phyloP scores from a whole-genome alignment of 2,113 vertebrate species.

The Phrynocephalus versicolor region DNA sequence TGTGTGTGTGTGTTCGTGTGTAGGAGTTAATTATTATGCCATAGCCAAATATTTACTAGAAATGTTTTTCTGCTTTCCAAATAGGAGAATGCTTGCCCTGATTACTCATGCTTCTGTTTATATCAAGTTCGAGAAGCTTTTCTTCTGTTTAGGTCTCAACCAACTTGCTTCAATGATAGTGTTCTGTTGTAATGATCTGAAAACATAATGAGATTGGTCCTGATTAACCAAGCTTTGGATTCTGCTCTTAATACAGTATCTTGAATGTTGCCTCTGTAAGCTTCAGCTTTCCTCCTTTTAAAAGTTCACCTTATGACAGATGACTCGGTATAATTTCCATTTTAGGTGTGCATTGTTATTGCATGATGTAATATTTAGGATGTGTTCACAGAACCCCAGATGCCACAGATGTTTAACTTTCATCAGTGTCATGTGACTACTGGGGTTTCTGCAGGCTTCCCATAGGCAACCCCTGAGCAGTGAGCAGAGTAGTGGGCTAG shows the following conservation, averaged over 20 bases:
- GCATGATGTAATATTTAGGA: neutral
- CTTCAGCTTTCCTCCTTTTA: conserved; percentile 20
- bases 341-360: neutral
- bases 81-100: conserved; percentile 27
- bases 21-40: conserved; percentile 42
- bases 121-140: neutral
- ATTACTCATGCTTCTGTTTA: conserved; percentile 12
- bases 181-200: neutral
- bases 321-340: neutral
- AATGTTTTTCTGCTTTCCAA: conserved; percentile 24
- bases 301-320: conserved; percentile 2
- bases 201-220: conserved; percentile 7
- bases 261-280: conserved; percentile 27
- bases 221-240: conserved; percentile 7
- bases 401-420: neutral
- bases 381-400: neutral
- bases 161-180: neutral
- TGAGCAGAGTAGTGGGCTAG: neutral
- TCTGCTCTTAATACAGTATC: conserved; percentile 34
- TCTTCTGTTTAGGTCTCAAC: conserved; percentile 25
- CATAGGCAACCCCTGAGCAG: neutral
- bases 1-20: too few relatives aligned
- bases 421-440: neutral
- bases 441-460: neutral
- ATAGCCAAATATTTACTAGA: conserved; percentile 37